Evolutionary conservation across 2,888 invertebrate species (phyloP).

Genomic region (Sarcophaga variegata): DNA sequence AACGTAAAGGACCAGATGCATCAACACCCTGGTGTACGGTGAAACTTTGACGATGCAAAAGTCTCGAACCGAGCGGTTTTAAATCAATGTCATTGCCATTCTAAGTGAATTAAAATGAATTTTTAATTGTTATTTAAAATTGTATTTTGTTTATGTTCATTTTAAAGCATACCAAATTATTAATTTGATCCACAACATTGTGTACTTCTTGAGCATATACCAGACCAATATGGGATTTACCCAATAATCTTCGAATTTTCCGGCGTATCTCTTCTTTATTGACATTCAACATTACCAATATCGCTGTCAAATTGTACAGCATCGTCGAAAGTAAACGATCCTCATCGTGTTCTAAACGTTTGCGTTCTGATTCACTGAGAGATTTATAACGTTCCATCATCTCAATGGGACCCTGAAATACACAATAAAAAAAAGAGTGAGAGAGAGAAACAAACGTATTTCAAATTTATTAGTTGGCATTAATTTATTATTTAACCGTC

Average conservation of each 20-base stretch:
- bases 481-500: neutral
- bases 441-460: too few relatives aligned
- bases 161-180: constrained; percentile 90
- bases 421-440: constrained; percentile 3
- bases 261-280: constrained; percentile 91
- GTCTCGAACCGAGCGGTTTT: constrained; percentile 96
- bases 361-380: constrained; percentile 94
- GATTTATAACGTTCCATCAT: constrained; percentile 99
- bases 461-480: too few relatives aligned
- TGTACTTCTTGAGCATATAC: constrained; percentile 99
- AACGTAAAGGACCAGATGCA: constrained; percentile 92
- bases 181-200: constrained; percentile 96
- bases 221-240: constrained; percentile 99
- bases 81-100: constrained; percentile 99
- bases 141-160: neutral
- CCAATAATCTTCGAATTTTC: constrained; percentile 94
- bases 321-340: constrained; percentile 97
- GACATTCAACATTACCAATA: constrained; percentile 95
- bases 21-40: constrained; percentile 98
- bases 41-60: constrained; percentile 97
- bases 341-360: constrained; percentile 98
- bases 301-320: constrained; percentile 97
- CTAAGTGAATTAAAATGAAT: constrained; percentile 82
- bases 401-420: constrained; percentile 91
- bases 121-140: neutral